Evolutionary conservation across 2,113 vertebrate species (phyloP).

Genomic region (Terrapene triunguis): DNA sequence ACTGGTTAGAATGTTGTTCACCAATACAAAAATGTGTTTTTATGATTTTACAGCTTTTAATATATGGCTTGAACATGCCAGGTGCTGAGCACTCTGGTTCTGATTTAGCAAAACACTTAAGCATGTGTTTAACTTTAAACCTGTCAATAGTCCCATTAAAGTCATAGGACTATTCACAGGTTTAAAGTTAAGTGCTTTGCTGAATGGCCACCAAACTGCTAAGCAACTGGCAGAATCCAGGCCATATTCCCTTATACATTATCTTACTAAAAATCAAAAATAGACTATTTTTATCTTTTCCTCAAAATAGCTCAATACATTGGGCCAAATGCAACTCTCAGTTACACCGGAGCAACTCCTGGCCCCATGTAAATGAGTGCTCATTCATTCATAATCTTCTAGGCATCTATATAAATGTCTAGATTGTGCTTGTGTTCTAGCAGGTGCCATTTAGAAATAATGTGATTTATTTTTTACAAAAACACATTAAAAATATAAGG

Average conservation of each 20-base stretch:
- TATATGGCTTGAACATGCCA: neutral
- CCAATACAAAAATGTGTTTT: neutral
- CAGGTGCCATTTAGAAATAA: accelerated
- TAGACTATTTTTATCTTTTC: neutral
- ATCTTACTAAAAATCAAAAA: neutral
- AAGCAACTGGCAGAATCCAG: neutral
- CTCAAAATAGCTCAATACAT: neutral
- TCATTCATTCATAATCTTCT: neutral
- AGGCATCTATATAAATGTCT: neutral
- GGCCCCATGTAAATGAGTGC: neutral
- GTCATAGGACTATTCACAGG: neutral
- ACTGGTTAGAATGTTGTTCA: conserved; percentile 1
- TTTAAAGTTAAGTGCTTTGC: accelerated
- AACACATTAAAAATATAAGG: neutral
- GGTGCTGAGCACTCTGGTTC: neutral
- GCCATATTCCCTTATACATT: neutral
- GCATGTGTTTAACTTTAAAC: neutral
- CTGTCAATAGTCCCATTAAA: neutral
- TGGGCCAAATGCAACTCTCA: neutral
- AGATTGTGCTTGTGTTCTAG: neutral
- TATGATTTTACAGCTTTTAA: neutral
- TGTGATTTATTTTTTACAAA: neutral
- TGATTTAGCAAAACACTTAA: neutral
- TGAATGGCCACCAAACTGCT: neutral
- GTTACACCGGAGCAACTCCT: neutral